Conservation (phyloP, 2,797 vertebrate species). For the Eulemur coronatus region DNA sequence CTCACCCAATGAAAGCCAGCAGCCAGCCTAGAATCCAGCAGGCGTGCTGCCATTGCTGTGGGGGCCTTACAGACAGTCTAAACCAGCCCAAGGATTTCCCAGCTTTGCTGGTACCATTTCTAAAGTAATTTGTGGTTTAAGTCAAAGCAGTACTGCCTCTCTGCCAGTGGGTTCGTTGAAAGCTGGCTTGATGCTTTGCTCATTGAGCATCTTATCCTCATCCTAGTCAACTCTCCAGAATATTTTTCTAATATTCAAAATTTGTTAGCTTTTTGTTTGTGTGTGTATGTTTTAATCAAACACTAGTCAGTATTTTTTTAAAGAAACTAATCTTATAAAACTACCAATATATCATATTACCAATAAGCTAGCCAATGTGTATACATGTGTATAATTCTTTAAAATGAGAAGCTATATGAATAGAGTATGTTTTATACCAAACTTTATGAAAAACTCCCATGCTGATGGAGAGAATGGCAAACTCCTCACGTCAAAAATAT, state of each 20-base stretch:
- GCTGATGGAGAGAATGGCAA: not conserved
- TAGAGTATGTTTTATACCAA: not conserved
- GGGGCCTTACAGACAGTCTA: not conserved
- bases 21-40: not conserved
- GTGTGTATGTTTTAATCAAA: conserved; percentile 6
- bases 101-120: not conserved
- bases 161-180: not conserved
- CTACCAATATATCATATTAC: not conserved
- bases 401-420: conserved; percentile 1
- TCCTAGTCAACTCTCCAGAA: not conserved
- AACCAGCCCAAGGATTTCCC: not conserved
- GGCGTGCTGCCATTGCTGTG: not conserved
- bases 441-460: not conserved
- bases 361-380: not conserved
- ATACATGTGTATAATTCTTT: not conserved
- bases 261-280: not conserved
- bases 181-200: conserved; percentile 10
- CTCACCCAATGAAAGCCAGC: conserved; percentile 22
- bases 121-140: not conserved
- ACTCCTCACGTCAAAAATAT: not conserved
- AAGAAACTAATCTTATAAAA: not conserved
- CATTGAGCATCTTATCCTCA: not conserved
- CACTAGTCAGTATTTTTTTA: not conserved
- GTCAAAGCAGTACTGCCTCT: not conserved
- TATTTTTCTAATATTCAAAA: conserved; percentile 18